Evolutionary conservation across 2,797 vertebrate species (phyloP).

Genomic region (Syngnathus rostellatus): DNA sequence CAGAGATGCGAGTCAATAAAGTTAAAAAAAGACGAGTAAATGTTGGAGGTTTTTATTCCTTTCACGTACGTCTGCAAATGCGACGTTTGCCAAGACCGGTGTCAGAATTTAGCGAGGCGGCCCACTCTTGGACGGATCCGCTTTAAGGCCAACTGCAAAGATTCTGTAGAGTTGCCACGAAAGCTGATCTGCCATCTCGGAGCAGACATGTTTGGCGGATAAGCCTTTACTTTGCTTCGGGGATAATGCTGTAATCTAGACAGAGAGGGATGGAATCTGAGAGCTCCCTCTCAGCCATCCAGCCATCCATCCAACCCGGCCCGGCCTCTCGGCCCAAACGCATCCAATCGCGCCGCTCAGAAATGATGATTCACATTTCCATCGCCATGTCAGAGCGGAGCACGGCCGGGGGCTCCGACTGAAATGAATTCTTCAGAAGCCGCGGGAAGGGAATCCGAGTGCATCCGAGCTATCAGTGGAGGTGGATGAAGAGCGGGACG

Average conservation of each 20-base stretch:
- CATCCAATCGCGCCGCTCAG: slow-evolving; percentile 52
- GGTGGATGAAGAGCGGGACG: slow-evolving; percentile 32
- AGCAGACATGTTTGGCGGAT: slow-evolving; percentile 26
- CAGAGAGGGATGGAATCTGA: slow-evolving; percentile 46
- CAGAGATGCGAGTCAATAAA: no score
- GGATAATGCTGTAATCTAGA: slow-evolving; percentile 47
- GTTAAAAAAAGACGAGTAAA: no score
- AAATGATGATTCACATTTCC: slow-evolving; percentile 61
- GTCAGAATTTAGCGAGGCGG: neutral
- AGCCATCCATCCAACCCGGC: no score
- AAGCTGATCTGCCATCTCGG: slow-evolving; percentile 17
- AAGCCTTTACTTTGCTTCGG: slow-evolving; percentile 45
- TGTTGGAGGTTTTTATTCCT: no score
- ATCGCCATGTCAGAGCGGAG: slow-evolving; percentile 8
- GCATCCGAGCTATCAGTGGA: slow-evolving; percentile 39
- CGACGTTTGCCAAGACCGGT: no score
- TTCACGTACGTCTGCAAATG: no score
- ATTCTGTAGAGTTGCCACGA: slow-evolving; percentile 3
- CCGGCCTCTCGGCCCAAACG: slow-evolving; percentile 41
- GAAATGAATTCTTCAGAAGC: slow-evolving; percentile 35
- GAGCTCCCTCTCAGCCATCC: slow-evolving; percentile 14
- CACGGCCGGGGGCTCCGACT: slow-evolving; percentile 18
- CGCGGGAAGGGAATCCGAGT: slow-evolving; percentile 17
- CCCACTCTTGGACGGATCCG: neutral
- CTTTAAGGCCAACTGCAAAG: neutral